phyloP scores from a whole-genome alignment of 1,140 invertebrate genomes.

The Ostrea edulis region DNA sequence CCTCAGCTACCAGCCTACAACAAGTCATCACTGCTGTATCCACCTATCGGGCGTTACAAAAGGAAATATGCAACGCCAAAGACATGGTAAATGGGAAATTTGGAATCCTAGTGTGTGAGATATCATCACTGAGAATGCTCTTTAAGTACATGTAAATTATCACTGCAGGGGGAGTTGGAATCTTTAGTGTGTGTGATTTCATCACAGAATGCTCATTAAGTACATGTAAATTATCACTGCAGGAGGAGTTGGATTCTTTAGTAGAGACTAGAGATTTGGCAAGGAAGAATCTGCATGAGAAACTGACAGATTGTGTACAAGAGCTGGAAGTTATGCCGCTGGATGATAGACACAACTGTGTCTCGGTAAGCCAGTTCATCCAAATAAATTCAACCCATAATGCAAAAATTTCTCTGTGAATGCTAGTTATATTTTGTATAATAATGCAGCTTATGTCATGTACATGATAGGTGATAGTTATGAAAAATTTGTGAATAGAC shows the following conservation, averaged over 20 bases:
- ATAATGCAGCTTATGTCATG: too few relatives aligned
- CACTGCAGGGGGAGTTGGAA: neutral
- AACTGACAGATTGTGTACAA: constrained; percentile 53
- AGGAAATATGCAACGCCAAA: constrained; percentile 58
- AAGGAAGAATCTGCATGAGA: constrained; percentile 56
- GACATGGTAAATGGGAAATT: constrained; percentile 49
- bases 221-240: neutral
- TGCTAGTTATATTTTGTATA: too few relatives aligned
- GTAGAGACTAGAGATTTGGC: constrained; percentile 53
- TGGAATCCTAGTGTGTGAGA: neutral
- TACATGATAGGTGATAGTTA: too few relatives aligned
- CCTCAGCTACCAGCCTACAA: constrained; percentile 53
- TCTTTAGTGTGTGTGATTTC: neutral
- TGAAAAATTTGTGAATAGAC: too few relatives aligned
- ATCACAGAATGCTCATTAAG: neutral
- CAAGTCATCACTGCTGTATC: constrained; percentile 55
- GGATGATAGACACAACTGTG: constrained; percentile 48
- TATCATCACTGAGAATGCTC: neutral
- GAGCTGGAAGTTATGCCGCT: constrained; percentile 56
- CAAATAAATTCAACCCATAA: neutral
- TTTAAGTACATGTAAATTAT: neutral
- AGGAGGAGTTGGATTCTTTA: constrained; percentile 51
- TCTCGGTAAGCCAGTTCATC: constrained; percentile 50
- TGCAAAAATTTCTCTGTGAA: too few relatives aligned
- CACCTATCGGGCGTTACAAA: constrained; percentile 57